phyloP scores from a whole-genome alignment of 1,140 invertebrate genomes.

The Bombus cullumanus region DNA sequence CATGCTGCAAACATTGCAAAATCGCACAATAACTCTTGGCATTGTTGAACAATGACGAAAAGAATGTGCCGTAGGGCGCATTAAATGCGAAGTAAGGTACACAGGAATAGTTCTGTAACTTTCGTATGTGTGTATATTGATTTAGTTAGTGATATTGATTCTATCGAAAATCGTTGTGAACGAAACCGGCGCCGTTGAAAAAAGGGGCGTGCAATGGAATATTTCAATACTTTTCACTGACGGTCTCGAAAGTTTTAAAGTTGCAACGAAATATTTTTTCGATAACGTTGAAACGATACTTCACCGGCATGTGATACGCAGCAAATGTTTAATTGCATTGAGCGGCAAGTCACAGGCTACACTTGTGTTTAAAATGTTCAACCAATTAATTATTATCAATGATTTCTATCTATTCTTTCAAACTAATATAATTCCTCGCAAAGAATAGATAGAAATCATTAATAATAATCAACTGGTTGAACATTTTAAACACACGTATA shows the following conservation, averaged over 20 bases:
- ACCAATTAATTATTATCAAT: too few species aligned
- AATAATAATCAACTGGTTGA: too few species aligned
- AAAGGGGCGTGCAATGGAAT: neutral
- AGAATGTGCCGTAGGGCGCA: neutral
- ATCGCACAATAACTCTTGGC: neutral
- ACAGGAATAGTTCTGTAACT: neutral
- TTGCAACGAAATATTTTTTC: neutral
- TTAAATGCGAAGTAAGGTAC: neutral
- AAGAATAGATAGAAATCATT: too few species aligned
- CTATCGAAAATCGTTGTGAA: constrained; percentile 14
- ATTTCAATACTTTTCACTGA: constrained; percentile 10
- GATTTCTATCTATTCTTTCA: too few species aligned
- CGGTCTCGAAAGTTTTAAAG: constrained; percentile 2
- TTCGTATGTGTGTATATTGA: neutral
- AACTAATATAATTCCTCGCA: too few species aligned
- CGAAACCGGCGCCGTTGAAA: neutral
- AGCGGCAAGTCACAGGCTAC: too few species aligned
- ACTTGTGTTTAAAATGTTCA: too few species aligned
- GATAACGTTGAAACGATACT: neutral
- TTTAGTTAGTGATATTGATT: constrained; percentile 14
- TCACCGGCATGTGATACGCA: too few species aligned
- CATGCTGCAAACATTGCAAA: neutral
- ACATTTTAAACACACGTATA: too few species aligned
- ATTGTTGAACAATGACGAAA: neutral
- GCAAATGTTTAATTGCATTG: too few species aligned